Conservation (phyloP, 2,888 invertebrate species). For the Sesia apiformis region DNA sequence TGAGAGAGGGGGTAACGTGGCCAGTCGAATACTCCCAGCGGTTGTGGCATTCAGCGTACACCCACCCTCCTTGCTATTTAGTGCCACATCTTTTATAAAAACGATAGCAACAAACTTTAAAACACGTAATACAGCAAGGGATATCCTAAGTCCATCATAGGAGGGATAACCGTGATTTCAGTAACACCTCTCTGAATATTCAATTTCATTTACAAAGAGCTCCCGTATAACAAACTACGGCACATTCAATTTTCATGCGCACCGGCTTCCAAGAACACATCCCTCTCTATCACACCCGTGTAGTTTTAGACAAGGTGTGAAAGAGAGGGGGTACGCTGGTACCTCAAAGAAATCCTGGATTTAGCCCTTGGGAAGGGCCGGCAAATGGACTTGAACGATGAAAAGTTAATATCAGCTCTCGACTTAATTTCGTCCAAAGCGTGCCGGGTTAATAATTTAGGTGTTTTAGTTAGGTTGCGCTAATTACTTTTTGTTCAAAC, state of each 20-base stretch:
- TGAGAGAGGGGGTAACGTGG: no score
- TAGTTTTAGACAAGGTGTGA: constrained; percentile 9
- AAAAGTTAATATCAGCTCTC: constrained; percentile 34
- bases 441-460: no score
- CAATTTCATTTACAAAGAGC: constrained; percentile 66
- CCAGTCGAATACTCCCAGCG: no score
- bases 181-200: constrained; percentile 62
- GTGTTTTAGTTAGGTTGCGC: no score
- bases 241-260: constrained; percentile 50
- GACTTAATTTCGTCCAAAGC: constrained; percentile 10
- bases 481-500: no score
- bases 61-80: no score
- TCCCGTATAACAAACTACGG: constrained; percentile 34
- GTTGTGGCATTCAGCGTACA: no score
- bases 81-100: no score
- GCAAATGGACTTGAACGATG: constrained; percentile 37
- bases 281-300: constrained; percentile 12
- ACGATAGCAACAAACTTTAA: background rate
- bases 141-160: constrained; percentile 28
- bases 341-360: constrained; percentile 40
- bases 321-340: constrained; percentile 21
- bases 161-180: constrained; percentile 57
- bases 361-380: constrained; percentile 26
- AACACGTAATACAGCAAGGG: constrained; percentile 23
- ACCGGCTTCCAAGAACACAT: constrained; percentile 10